Percentiles rank a stretch among this genome's conserved stretches.
phyloP scores from a whole-genome alignment of 2,797 vertebrate species.

The Rhyacichthys aspro region DNA sequence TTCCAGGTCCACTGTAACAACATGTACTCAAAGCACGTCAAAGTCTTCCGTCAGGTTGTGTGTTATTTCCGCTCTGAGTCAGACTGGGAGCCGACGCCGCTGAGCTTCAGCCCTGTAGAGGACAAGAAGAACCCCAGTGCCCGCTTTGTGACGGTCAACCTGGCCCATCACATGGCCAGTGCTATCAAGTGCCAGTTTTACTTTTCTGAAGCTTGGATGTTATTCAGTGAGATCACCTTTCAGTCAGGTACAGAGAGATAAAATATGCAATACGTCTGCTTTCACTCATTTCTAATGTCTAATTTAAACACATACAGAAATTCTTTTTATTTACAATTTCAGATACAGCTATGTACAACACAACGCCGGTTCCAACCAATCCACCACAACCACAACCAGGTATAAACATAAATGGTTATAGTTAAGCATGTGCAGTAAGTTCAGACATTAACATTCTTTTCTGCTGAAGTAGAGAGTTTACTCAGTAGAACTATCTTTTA shows the following conservation, averaged over 20 bases:
- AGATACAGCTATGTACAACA: conserved; percentile 98
- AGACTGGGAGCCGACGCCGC: conserved; percentile 88
- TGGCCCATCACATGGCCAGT: conserved; percentile 94
- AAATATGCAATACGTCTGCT: neutral
- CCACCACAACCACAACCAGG: conserved; percentile 80
- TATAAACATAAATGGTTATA: conserved; percentile 36
- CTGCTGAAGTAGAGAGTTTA: too few species aligned
- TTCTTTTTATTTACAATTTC: conserved; percentile 33
- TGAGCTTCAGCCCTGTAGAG: conserved; percentile 86
- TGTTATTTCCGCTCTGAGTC: conserved; percentile 91
- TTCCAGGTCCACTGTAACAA: conserved; percentile 96
- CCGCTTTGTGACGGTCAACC: conserved; percentile 90
- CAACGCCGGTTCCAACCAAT: conserved; percentile 81
- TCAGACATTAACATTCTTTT: too few species aligned
- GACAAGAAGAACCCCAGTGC: conserved; percentile 91
- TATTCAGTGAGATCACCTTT: conserved; percentile 99
- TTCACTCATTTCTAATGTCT: neutral
- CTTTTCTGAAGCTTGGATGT: conserved; percentile 95
- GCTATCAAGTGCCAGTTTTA: conserved; percentile 97
- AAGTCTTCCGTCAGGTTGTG: conserved; percentile 91
- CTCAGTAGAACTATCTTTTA: too few species aligned
- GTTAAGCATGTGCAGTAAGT: neutral
- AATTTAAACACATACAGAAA: too few species aligned
- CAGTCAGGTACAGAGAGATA: conserved; percentile 88
- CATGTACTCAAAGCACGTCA: conserved; percentile 90